Evolutionary conservation across 1,140 invertebrate species (phyloP), one percentile per base, ranked within the genome.

Genomic region (Campoletis sonorensis): DNA sequence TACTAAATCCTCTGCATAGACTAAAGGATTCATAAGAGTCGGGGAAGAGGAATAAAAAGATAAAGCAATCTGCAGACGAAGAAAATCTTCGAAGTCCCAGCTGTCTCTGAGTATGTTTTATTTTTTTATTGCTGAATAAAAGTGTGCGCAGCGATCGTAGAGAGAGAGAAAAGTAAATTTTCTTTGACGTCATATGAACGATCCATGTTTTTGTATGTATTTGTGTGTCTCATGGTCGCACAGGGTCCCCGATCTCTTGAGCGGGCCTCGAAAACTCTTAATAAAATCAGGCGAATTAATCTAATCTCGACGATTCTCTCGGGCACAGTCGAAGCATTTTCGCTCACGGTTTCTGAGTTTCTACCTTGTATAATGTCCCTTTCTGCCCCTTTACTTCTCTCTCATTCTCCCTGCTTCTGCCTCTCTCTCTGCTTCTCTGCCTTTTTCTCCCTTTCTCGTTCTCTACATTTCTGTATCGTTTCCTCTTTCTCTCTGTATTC

Each of bases 271-370:
- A 33, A 21, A 84, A 33, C 33, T 81, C 80, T 85, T 88, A 87
- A 89, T 88, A 88, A 89, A 89, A 89, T 88, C 84, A 87, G 81
- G 54, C 78, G 85, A 88, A 88, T 88, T 89, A 89, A 88, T 89
- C 87, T 86, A 88, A 89, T 89, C 86, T 87, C 78, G 75, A 72
- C 83, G 85, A 84, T 87, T 75, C 87, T 86, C 85, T 80, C 80
- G 81, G 82, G 82, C 80, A 45, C 72, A 58, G 72, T 54, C 72
- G 72, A 75, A 75, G 49, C 72, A 33, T 70, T 70, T 75, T 75
- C 49, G 72, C 72, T 75, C 72, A 54, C 13, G 45, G 72, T 30
- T 75, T 30, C 40, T 23, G 23, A 18, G 70, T 18, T 58, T 26
- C 15, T 64, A 23, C 23, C 72, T 51, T 27, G 76, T 40, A 11